phyloP scores from a whole-genome alignment of 2,888 invertebrate genomes.

The Galerucella calmariensis region DNA sequence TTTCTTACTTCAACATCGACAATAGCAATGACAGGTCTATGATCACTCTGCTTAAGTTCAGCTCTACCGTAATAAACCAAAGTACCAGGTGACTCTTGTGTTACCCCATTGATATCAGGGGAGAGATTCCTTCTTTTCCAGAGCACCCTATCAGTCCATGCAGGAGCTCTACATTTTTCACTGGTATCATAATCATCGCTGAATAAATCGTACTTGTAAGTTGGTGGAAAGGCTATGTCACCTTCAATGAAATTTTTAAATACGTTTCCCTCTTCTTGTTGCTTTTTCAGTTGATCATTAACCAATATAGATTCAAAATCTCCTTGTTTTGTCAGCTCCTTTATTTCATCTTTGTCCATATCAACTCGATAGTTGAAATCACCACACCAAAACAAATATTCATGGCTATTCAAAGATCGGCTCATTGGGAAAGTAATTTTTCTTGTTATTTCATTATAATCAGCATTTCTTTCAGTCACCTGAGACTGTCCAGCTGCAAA shows the following conservation, averaged over 20 bases:
- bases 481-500: constrained; percentile 99
- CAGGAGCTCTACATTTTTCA: constrained; percentile 96
- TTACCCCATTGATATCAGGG: constrained; percentile 72
- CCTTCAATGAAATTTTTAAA: constrained; percentile 96
- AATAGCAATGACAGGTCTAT: constrained; percentile 93
- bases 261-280: constrained; percentile 83
- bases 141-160: constrained; percentile 98
- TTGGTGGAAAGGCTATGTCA: constrained; percentile 90
- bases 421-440: constrained; percentile 94
- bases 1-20: constrained; percentile 88
- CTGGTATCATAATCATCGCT: constrained; percentile 99
- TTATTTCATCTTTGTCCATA: constrained; percentile 93
- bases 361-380: constrained; percentile 99
- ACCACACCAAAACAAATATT: constrained; percentile 99
- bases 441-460: constrained; percentile 94
- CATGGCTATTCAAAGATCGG: constrained; percentile 91
- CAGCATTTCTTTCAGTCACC: constrained; percentile 93
- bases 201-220: constrained; percentile 98
- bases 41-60: constrained; percentile 97
- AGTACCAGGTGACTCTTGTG: constrained; percentile 76
- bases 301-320: constrained; percentile 82
- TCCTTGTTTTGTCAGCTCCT: constrained; percentile 81
- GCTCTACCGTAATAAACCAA: constrained; percentile 91
- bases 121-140: constrained; percentile 87
- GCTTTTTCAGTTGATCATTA: constrained; percentile 88